Base-by-base conservation (phyloP, 1,140 invertebrate species). In the Daktulosphaira vitifoliae region DNA sequence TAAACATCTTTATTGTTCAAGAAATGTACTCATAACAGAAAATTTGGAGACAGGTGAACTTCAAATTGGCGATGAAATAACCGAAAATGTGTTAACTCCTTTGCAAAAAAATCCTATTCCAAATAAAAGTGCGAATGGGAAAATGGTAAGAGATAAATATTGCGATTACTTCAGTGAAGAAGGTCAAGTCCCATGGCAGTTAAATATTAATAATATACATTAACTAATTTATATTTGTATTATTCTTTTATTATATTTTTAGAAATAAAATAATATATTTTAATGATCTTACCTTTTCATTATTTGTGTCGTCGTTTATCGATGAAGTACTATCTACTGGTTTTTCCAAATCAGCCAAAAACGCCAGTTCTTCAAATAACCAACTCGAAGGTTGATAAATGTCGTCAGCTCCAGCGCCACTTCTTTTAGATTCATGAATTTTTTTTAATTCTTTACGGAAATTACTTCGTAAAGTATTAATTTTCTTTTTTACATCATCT, bases 181-280 rank as follows among this genome's bases (percentile, higher is more conserved):
- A 65, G 46, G 46, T 48, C 29, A 38, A 46, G 48, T 65, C n/a
- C 46, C 62, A 25, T 65, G 46, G 46, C 26, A 50, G 46, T 52
- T 37, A 33, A 52, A 52, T 37, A 52, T 52, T 37, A n/a, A n/a
- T n/a, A n/a, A n/a, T n/a, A 52, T 52, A 52, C 29, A 37, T 52
- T 37, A 52, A 20, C 26, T 15, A 52, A 1, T 52, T n/a, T n/a
- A n/a, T n/a, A n/a, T n/a, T n/a, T n/a, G n/a, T n/a, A n/a, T n/a
- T n/a, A n/a, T n/a, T n/a, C 16, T 52, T 20, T 52, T 52, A 37
- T 52, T 52, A 20, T 52, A 51, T 51, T 51, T 51, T 51, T 51
- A 51, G 20, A 51, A 51, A 51, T 51, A 29, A 51, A 51, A 51
- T 51, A 29, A 50, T 15, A 49, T 49, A 50, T 50, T 25, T 37